Evolutionary conservation across 2,888 invertebrate genomes (phyloP).

Genomic region (Lagria hirta): DNA sequence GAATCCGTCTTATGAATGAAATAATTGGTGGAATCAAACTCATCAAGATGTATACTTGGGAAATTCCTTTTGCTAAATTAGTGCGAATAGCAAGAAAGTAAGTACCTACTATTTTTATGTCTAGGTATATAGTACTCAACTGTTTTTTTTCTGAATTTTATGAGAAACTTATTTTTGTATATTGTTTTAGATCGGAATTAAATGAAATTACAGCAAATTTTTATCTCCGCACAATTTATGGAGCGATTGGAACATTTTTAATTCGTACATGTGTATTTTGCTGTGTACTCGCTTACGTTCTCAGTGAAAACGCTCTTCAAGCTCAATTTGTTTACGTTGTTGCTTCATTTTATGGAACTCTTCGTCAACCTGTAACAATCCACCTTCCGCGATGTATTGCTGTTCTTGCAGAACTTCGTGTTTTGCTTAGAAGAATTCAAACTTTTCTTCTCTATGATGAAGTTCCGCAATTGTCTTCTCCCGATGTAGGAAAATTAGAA

Average conservation of each 20-base stretch:
- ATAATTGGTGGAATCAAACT: slow-evolving; percentile 85
- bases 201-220: slow-evolving; percentile 68
- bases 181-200: slow-evolving; percentile 62
- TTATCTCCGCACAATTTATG: slow-evolving; percentile 70
- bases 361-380: slow-evolving; percentile 81
- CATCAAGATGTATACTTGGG: slow-evolving; percentile 97
- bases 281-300: slow-evolving; percentile 72
- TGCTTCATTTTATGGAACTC: slow-evolving; percentile 82
- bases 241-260: slow-evolving; percentile 80
- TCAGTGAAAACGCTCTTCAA: slow-evolving; percentile 67
- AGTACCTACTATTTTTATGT: slow-evolving; percentile 24
- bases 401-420: slow-evolving; percentile 72
- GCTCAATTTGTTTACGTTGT: slow-evolving; percentile 82
- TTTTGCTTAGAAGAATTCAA: slow-evolving; percentile 69
- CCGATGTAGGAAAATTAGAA: slow-evolving; percentile 9
- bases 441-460: slow-evolving; percentile 56
- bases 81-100: slow-evolving; percentile 65
- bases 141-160: no score
- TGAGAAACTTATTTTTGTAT: slow-evolving; percentile 27
- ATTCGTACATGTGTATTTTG: slow-evolving; percentile 80
- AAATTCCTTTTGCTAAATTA: slow-evolving; percentile 79
- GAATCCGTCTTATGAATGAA: slow-evolving; percentile 88
- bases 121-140: no score
- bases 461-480: slow-evolving; percentile 13
- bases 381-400: slow-evolving; percentile 83